Evolutionary conservation across 92 coral and sea anemone genomes (phyloP).

Genomic region (Siderastrea radians): DNA sequence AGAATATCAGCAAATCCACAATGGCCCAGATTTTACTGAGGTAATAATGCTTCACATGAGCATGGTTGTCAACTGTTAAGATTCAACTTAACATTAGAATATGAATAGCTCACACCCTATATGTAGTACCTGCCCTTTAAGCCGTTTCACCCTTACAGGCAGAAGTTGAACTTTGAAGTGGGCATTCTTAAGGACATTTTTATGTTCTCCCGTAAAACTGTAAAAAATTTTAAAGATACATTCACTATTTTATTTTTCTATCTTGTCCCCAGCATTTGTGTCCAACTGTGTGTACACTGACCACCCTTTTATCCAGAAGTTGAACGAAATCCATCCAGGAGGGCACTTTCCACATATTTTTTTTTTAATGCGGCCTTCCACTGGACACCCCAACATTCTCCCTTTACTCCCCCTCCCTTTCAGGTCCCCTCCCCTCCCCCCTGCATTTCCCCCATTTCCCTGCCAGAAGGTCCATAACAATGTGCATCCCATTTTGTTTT

Average conservation of each 20-base stretch:
- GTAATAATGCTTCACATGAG: not conserved
- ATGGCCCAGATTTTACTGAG: constrained; percentile 65
- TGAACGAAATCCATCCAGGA: not conserved
- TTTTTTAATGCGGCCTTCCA: not conserved
- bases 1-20: constrained; percentile 51
- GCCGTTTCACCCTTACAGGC: no score
- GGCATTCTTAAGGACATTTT: no score
- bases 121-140: no score
- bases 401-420: not conserved
- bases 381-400: not conserved
- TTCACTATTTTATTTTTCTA: no score
- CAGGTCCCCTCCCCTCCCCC: not conserved
- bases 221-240: no score
- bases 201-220: not conserved
- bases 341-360: not conserved
- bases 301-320: no score
- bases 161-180: no score
- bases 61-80: not conserved
- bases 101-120: no score
- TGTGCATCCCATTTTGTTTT: not conserved
- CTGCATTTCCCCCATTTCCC: not conserved
- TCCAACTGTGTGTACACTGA: no score
- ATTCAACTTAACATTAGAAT: not conserved
- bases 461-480: not conserved
- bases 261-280: no score